Base-by-base conservation (phyloP, 1,140 invertebrate genomes). In the Neodiprion pinetum region DNA sequence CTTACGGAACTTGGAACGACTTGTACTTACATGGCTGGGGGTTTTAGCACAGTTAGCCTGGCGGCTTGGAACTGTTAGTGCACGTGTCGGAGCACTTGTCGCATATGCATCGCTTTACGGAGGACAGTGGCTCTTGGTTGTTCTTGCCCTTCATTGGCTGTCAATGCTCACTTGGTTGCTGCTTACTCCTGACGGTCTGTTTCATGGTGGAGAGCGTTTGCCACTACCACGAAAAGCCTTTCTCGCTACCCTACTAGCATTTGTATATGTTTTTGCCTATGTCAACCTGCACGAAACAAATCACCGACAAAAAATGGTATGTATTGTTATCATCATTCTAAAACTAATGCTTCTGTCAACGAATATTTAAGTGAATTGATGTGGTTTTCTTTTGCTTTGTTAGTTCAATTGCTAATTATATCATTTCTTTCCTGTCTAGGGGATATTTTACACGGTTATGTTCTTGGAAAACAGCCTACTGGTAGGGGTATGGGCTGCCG, bases 361-460 rank as follows among this genome's bases (percentile, higher is more conserved):
- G 28, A 40, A 40, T 40, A 40, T 40, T 40, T 40, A 4, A 40
- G 28, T 40, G 28, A 40, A 61, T 61, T 61, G 9, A 61, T 0
- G 11, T 21, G 17, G 17, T 67, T 53, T 40, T 14, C 40, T 40
- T 75, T 72, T 5, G 10, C 7, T 76, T 1, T 17, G 11, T 23
- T 48, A 77, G 65, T 71, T 70, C 53, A 14, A 65, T 53, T 72
- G 78, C 5, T 48, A 68, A 48, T 71, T 66, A 48, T 67, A 23
- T 75, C 7, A 72, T 74, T 76, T 78, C 77, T 78, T 71, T 78
- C 79, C 74, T 77, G 86, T 77, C 17, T 81, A 92, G 93, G 87
- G 93, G 11, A 95, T 95, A 72, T 98, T 95, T 89, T 97, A 97
- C 87, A 91, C 94, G n/a, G 95, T 96, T 48, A 97, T 97, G 95